Percentiles rank a stretch among this genome's conserved stretches.
Evolutionary conservation across 1,140 invertebrate species (phyloP).

Genomic region (Neotoxoptera formosana): DNA sequence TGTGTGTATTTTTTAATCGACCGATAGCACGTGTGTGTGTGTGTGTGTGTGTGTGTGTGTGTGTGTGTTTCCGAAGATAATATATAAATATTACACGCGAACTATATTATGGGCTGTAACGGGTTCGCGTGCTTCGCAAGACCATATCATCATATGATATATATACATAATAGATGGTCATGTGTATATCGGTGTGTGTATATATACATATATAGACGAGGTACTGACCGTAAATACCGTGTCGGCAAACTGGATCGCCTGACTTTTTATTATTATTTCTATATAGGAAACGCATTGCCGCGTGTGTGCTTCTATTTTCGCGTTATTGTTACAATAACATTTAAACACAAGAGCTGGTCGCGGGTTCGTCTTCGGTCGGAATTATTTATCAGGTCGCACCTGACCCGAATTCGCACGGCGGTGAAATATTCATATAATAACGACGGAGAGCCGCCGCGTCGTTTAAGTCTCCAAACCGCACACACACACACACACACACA

Average conservation of each 20-base stretch:
- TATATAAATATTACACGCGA: constrained; percentile 27
- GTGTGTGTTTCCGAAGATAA: neutral
- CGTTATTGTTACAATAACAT: constrained; percentile 26
- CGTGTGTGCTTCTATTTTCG: neutral
- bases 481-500: neutral
- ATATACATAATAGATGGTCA: neutral
- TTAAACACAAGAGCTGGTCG: neutral
- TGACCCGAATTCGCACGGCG: constrained; percentile 53
- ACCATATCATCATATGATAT: neutral
- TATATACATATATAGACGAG: no score
- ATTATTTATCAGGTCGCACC: constrained; percentile 50
- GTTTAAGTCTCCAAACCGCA: neutral
- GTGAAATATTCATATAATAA: constrained; percentile 54
- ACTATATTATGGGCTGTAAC: neutral
- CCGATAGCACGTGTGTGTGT: neutral
- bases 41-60: neutral
- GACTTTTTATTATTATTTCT: neutral
- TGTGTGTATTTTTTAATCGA: neutral
- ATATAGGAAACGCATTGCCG: neutral
- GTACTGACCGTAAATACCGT: neutral
- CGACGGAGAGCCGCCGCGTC: neutral
- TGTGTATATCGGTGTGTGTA: neutral
- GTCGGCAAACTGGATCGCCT: constrained; percentile 21
- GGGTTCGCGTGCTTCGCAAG: constrained; percentile 10
- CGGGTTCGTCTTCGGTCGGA: constrained; percentile 17